Evolutionary conservation across 2,113 vertebrate genomes (phyloP).

Genomic region (Gallinago undulata): DNA sequence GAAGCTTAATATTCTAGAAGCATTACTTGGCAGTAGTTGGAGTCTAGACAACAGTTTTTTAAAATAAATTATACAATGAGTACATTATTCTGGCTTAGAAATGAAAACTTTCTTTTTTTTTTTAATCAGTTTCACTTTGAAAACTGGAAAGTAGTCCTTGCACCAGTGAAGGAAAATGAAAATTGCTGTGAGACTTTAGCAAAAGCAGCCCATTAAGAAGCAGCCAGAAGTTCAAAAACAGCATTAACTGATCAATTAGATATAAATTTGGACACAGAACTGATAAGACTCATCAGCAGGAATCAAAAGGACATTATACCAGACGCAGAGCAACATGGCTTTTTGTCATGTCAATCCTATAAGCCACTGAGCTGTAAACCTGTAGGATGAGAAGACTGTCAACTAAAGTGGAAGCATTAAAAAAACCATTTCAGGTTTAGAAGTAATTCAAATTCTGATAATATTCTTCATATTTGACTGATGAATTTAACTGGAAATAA

Average conservation of each 20-base stretch:
- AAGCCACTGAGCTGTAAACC: not conserved
- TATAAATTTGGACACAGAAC: not conserved
- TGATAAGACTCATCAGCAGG: not conserved
- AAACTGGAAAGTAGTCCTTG: not conserved
- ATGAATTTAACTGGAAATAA: not conserved
- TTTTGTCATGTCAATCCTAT: not conserved
- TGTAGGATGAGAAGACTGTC: not conserved
- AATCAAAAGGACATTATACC: not conserved
- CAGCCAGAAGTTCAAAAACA: not conserved
- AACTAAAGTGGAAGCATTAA: not conserved
- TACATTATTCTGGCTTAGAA: not conserved
- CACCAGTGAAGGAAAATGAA: not conserved
- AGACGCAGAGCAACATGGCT: not conserved
- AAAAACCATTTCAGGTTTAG: not conserved
- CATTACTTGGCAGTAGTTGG: not conserved
- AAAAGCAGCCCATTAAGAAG: not conserved
- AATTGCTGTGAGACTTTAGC: not conserved
- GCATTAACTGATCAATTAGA: not conserved
- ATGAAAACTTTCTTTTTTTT: not conserved
- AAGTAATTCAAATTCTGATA: not conserved
- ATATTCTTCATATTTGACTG: not conserved
- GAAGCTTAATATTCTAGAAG: constrained; percentile 37
- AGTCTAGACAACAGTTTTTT: constrained; percentile 8
- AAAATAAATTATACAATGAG: not conserved
- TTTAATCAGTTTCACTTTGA: not conserved